phyloP scores from a whole-genome alignment of 2,888 invertebrate genomes.

The Sialis lutaria region DNA sequence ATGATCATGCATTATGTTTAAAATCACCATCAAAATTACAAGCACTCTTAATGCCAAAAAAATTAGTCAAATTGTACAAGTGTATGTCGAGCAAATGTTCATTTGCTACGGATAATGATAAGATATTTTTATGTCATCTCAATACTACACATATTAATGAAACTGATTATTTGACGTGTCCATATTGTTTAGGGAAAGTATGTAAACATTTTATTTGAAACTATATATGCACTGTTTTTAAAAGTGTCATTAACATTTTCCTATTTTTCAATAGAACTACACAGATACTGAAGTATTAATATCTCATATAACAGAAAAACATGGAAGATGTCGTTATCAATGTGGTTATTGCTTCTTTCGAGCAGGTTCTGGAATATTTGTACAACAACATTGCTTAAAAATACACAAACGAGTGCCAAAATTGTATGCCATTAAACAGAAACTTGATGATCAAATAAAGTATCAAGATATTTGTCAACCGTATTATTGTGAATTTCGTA shows the following conservation, averaged over 20 bases:
- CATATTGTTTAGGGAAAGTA: conserved; percentile 32
- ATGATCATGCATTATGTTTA: neutral
- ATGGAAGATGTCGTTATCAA: conserved; percentile 40
- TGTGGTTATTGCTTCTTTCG: conserved; percentile 54
- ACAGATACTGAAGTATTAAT: conserved; percentile 11
- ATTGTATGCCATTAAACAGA: too few relatives aligned
- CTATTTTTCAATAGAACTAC: too few relatives aligned
- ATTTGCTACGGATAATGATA: conserved; percentile 24
- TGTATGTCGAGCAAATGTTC: conserved; percentile 34
- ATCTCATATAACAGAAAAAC: conserved; percentile 41
- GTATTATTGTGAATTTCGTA: conserved; percentile 15
- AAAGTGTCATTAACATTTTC: too few relatives aligned
- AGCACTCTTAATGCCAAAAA: conserved; percentile 21
- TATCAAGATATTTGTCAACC: conserved; percentile 11
- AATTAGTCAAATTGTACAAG: conserved; percentile 30
- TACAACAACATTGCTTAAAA: too few relatives aligned
- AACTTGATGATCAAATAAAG: too few relatives aligned
- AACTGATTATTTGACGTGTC: conserved; percentile 26
- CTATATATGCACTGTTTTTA: too few relatives aligned
- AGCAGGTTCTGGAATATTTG: conserved; percentile 37
- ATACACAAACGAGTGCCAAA: too few relatives aligned
- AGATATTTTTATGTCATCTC: conserved; percentile 26
- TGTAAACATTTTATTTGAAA: too few relatives aligned
- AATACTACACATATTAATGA: conserved; percentile 10
- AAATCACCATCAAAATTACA: conserved; percentile 15